Conservation (phyloP, 2,888 invertebrate species). For the Horisme vitalbata region DNA sequence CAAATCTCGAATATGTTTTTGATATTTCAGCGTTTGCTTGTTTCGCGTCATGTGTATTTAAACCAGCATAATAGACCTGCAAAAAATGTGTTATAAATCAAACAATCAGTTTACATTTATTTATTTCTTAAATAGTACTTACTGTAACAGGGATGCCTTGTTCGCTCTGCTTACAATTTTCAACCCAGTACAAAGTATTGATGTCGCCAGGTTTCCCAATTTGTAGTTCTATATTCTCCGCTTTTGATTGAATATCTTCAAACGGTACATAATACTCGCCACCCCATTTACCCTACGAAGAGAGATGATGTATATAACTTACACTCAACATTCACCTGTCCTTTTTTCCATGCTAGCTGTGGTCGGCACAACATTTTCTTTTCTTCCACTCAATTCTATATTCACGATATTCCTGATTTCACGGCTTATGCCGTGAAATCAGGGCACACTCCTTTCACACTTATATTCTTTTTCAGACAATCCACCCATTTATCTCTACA, state of each 20-base stretch:
- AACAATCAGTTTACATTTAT: neutral
- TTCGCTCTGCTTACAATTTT: slow-evolving; percentile 20
- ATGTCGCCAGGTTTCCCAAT: slow-evolving; percentile 37
- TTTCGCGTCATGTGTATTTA: slow-evolving; percentile 43
- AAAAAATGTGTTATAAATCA: neutral
- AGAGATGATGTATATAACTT: too few relatives aligned
- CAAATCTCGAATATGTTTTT: slow-evolving; percentile 34
- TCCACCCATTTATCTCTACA: too few relatives aligned
- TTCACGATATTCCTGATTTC: too few relatives aligned
- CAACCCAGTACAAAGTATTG: slow-evolving; percentile 41
- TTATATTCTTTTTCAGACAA: too few relatives aligned
- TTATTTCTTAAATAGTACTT: neutral
- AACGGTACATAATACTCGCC: slow-evolving; percentile 42
- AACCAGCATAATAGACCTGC: slow-evolving; percentile 50
- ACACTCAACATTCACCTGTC: too few relatives aligned
- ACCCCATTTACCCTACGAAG: slow-evolving; percentile 36
- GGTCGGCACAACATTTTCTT: too few relatives aligned
- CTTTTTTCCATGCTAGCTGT: too few relatives aligned
- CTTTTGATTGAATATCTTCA: slow-evolving; percentile 18
- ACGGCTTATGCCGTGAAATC: too few relatives aligned
- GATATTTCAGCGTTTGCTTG: slow-evolving; percentile 43
- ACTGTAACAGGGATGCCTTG: slow-evolving; percentile 29
- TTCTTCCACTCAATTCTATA: too few relatives aligned
- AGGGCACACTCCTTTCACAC: too few relatives aligned
- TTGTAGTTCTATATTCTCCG: slow-evolving; percentile 25